A percentile compares a stretch with the other conserved stretches of the same genome.
These are phyloP conservation scores for Bradypodion pumilum DNA, from an alignment of 2,797 vertebrate genomes.

Conservation along the genomic window DNA sequence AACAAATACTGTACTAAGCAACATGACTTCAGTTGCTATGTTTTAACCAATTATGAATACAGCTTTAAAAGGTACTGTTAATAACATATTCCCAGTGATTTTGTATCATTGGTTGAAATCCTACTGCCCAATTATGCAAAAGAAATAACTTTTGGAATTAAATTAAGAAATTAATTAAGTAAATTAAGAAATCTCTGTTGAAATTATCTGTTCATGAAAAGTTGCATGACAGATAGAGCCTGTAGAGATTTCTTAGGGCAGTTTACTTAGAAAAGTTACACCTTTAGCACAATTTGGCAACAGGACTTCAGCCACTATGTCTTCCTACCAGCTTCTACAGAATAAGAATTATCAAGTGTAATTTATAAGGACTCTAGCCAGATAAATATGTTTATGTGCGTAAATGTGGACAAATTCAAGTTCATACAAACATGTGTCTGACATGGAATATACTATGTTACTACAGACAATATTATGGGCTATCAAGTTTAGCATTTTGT, in stretches of 20 bases:
- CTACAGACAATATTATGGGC: neutral
- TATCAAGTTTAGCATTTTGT: accelerated
- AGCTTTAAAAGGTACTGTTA: neutral
- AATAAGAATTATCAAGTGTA: neutral
- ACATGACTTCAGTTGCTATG: neutral
- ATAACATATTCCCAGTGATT: neutral
- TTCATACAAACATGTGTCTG: neutral
- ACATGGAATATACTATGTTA: neutral
- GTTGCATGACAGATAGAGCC: too few relatives aligned
- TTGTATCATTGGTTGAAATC: too few relatives aligned
- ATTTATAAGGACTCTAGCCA: neutral
- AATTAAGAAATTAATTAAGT: too few relatives aligned
- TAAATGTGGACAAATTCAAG: slow-evolving; percentile 10
- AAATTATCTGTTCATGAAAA: too few relatives aligned
- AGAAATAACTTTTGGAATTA: too few relatives aligned
- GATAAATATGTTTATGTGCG: neutral
- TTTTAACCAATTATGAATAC: neutral
- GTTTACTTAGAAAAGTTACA: too few relatives aligned
- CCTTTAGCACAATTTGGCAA: too few relatives aligned
- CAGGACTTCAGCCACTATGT: too few relatives aligned
- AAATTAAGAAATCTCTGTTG: too few relatives aligned
- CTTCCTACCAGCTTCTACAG: neutral
- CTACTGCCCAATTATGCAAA: too few relatives aligned
- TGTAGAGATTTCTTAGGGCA: too few relatives aligned
- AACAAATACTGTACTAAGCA: too few relatives aligned